Percentiles rank a stretch among this genome's conserved stretches.
These are phyloP conservation scores for Stegodyphus mimosarum DNA, from an alignment of 1,140 invertebrate species.

Conservation along the genomic window DNA sequence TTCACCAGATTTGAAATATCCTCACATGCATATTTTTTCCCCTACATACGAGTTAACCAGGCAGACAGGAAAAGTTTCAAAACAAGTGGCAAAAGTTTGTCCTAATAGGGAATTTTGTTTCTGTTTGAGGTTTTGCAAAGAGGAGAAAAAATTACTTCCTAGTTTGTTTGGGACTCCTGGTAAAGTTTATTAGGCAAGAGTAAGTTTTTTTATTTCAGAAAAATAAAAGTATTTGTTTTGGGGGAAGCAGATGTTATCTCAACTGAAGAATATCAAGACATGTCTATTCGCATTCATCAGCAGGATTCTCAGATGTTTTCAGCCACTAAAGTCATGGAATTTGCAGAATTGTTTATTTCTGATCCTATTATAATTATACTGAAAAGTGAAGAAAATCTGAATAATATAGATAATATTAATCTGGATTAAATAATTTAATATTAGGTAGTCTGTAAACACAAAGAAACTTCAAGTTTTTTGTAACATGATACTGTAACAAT, in stretches of 20 bases:
- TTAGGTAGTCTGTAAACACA: constrained; percentile 89
- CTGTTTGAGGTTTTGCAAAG: constrained; percentile 85
- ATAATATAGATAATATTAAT: constrained; percentile 99
- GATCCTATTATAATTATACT: constrained; percentile 87
- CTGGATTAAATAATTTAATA: too few species aligned
- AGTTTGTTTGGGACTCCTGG: constrained; percentile 95
- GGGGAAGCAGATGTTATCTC: constrained; percentile 99
- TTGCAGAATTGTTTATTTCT: constrained; percentile 93
- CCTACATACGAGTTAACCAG: constrained; percentile 83
- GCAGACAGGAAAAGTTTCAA: constrained; percentile 95
- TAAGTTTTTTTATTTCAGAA: constrained; percentile 85
- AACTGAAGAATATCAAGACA: constrained; percentile 96
- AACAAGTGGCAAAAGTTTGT: constrained; percentile 93
- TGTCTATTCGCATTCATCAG: constrained; percentile 95
- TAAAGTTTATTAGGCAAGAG: constrained; percentile 82
- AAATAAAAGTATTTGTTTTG: constrained; percentile 93
- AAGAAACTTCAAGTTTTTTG: constrained; percentile 92
- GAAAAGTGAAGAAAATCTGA: constrained; percentile 90
- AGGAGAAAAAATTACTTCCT: constrained; percentile 76
- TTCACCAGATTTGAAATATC: constrained; percentile 83
- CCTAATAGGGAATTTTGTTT: constrained; percentile 88
- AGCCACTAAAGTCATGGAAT: constrained; percentile 96
- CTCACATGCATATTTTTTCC: constrained; percentile 70
- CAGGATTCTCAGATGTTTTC: constrained; percentile 96
- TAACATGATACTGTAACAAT: constrained; percentile 94